These are phyloP conservation scores for Mycetomoellerius zeteki DNA, from an alignment of 1,140 invertebrate genomes.

Conservation along the genomic window DNA sequence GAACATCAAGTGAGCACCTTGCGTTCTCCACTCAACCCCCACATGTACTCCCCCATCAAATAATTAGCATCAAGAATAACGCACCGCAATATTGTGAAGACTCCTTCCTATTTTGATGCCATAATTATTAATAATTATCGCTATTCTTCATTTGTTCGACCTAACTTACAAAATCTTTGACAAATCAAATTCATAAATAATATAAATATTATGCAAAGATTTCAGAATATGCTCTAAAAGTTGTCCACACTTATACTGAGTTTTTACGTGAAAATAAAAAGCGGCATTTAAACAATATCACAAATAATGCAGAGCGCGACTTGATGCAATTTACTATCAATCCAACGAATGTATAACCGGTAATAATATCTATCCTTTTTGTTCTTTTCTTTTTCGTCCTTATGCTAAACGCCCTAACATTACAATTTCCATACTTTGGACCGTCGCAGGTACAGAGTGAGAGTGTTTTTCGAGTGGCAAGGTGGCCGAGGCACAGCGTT, in stretches of 20 bases:
- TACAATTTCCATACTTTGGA: slow-evolving; percentile 86
- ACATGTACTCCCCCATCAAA: slow-evolving; percentile 74
- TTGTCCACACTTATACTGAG: not conserved
- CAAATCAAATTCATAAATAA: not conserved
- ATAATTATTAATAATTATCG: slow-evolving; percentile 8
- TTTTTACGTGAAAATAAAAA: not conserved
- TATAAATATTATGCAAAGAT: not conserved
- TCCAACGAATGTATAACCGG: slow-evolving; percentile 67
- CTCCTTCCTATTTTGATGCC: not conserved
- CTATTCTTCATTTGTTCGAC: not conserved
- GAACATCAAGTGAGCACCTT: slow-evolving; percentile 79
- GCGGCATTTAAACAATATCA: slow-evolving; percentile 66
- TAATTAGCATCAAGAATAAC: slow-evolving; percentile 76
- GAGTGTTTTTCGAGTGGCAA: slow-evolving; percentile 86
- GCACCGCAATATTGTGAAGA: slow-evolving; percentile 77
- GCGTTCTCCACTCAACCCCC: slow-evolving; percentile 78
- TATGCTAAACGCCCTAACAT: slow-evolving; percentile 79
- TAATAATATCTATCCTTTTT: slow-evolving; percentile 70
- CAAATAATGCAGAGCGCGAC: slow-evolving; percentile 81
- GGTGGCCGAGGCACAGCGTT: slow-evolving; percentile 86
- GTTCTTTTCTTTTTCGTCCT: slow-evolving; percentile 61
- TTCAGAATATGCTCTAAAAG: not conserved
- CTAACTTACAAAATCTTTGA: slow-evolving; percentile 6
- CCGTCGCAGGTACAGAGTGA: slow-evolving; percentile 86
- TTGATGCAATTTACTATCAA: slow-evolving; percentile 78